Evolutionary conservation across 2,113 vertebrate species (phyloP), one percentile per base, ranked within the genome.

Genomic region (Pedetes capensis): DNA sequence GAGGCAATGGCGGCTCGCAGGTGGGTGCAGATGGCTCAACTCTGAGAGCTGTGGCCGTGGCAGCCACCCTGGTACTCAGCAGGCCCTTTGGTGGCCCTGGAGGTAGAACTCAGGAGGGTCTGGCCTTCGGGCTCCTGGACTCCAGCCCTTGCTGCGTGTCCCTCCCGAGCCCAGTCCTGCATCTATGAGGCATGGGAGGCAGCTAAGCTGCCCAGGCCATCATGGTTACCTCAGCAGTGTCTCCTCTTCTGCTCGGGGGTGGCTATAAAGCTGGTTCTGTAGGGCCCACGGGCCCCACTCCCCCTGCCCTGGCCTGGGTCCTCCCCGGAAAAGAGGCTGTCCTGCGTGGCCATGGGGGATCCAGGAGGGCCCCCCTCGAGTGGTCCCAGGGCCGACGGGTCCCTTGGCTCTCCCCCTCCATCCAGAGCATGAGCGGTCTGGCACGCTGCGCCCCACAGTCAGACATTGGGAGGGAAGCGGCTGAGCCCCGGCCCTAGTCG

Each of bases 361-460:
- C 32, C 76, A 16, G 34, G 61, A 75, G 34, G 7, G 11, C 83
- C 47, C 10, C 3, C 82, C 2, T 0, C 10, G 34, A 12, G 9
- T 1, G 68, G 59, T 37, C 59, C 16, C 49, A 27, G 14, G 8
- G 25, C 37, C 14, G 2, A 13, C 13, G 55, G 29, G 22, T 10
- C 8, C 25, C 29, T 44, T 32, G 16, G 17, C 14, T 17, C 22
- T 37, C 23, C 72, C 11, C 44, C 7, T 0, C 23, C 0, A 5
- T 29, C 34, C 68, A 39, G 7, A 51, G 20, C 0, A 13, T 6
- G 42, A 68, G 23, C 49, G n/a, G n/a, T n/a, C 34, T 34, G 3
- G 5, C 8, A 4, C 0, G 0, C 14, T 6, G 16, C 18, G n/a
- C 47, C 32, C 3, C 4, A 0, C 1, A 2, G 11, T 49, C 4